These are phyloP conservation scores for Pangasius mekongensis DNA, from an alignment of 2,797 vertebrate species.

Conservation along the genomic window DNA sequence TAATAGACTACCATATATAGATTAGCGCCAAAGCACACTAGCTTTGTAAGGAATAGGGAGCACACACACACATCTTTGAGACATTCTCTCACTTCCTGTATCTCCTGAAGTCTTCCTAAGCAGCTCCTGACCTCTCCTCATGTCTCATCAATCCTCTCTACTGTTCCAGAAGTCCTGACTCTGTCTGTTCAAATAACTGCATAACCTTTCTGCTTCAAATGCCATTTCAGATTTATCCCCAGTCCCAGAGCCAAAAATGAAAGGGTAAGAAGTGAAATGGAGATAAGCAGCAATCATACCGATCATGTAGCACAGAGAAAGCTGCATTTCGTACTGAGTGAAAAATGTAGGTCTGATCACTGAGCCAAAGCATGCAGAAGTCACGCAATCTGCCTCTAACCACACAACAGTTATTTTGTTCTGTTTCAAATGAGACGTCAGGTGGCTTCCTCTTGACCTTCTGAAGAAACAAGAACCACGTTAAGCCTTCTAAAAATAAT, in stretches of 20 bases:
- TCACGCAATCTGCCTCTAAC: slow-evolving; percentile 10
- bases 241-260: slow-evolving; percentile 41
- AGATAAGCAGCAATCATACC: slow-evolving; percentile 11
- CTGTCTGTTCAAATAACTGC: slow-evolving; percentile 54
- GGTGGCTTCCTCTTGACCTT: slow-evolving; percentile 17
- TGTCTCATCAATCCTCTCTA: slow-evolving; percentile 17
- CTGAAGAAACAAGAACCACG: slow-evolving; percentile 14
- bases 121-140: background rate
- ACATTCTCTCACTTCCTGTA: background rate
- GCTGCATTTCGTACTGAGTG: slow-evolving; percentile 32
- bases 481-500: slow-evolving; percentile 16
- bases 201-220: slow-evolving; percentile 63
- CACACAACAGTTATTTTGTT: slow-evolving; percentile 25
- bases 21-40: background rate
- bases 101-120: slow-evolving; percentile 36
- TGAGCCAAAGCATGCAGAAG: slow-evolving; percentile 2
- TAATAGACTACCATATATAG: background rate
- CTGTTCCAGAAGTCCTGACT: slow-evolving; percentile 29
- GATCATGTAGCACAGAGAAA: background rate
- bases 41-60: background rate
- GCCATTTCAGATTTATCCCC: slow-evolving; percentile 62
- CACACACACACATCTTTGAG: background rate
- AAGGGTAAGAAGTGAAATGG: slow-evolving; percentile 6
- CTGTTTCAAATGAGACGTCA: slow-evolving; percentile 27
- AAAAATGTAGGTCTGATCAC: background rate